Base-by-base conservation (phyloP, 2,888 invertebrate species). In the Acleris emargana region DNA sequence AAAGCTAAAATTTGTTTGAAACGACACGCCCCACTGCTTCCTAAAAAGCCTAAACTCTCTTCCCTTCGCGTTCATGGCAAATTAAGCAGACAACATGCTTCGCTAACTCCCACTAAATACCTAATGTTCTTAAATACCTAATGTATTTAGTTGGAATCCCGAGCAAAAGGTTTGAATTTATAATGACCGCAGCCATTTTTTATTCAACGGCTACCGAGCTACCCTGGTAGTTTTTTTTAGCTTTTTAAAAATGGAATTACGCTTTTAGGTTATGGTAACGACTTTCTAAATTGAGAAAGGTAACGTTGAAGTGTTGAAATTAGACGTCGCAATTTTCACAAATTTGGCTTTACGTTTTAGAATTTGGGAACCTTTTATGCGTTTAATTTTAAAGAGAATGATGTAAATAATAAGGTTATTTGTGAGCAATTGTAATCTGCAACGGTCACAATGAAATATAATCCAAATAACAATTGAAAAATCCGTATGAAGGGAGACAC, bases 51-150 rank as follows among this genome's bases (percentile, higher is more conserved):
- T 20, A 38, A 54, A 53, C 38, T 42, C 16, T 22, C 20, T 42
- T 16, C 42, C 54, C 54, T 79, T 82, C 84, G 82, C 86, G 86
- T 83, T 84, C 86, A 84, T 82, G 83, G 82, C 80, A 83, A 86
- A 87, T 87, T 86, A 84, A 83, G 74, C 84, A 81, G 83, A 83
- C 81, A 76, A 73, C 75, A 76, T 74, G 70, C 71, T 68, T 74
- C 77, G 75, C 78, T 78, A 79, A 81, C 78, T 76, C 77, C 69
- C 73, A 72, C 76, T 84, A 84, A 86, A 86, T 83, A 83, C 79
- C 78, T 86, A 83, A 87, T 84, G 84, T 85, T 54, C 52, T 59
- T 63, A 67, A 67, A 63, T 67, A 67, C 67, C 67, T 67, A 63
- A 67, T 63, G 67, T 52, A 81, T 83, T 86, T 84, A 84, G 81